Conservation (phyloP, 1,140 invertebrate genomes). For the Zaprionus kolodkinae region DNA sequence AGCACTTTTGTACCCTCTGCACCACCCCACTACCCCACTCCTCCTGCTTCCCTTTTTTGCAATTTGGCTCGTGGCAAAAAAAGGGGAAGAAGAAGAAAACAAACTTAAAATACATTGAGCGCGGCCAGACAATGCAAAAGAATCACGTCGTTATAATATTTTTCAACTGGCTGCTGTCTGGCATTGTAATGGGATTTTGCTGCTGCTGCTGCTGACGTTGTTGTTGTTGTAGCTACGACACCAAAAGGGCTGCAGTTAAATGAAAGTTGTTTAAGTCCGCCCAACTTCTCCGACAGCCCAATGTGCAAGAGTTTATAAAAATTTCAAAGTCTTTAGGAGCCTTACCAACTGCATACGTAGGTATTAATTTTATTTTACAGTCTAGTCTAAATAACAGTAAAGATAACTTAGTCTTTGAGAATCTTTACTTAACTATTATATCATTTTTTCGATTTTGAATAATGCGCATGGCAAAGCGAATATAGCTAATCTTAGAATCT, state of each 20-base stretch:
- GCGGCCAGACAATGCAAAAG: constrained; percentile 64
- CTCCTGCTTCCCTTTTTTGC: constrained; percentile 37
- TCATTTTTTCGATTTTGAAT: too few species aligned
- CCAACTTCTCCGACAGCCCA: constrained; percentile 5
- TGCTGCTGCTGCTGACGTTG: constrained; percentile 22
- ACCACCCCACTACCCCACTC: constrained; percentile 2
- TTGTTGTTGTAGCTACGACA: constrained; percentile 23
- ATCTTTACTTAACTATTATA: too few species aligned
- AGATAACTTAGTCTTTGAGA: too few species aligned
- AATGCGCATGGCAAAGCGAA: too few species aligned
- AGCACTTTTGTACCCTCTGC: constrained; percentile 14
- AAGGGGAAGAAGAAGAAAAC: neutral
- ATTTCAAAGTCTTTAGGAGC: neutral
- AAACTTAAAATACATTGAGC: constrained; percentile 42
- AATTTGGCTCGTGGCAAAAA: constrained; percentile 37
- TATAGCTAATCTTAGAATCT: too few species aligned
- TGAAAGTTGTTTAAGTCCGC: constrained; percentile 63
- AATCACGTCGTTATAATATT: constrained; percentile 74
- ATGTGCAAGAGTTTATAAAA: neutral
- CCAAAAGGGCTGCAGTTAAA: constrained; percentile 69
- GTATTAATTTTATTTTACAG: too few species aligned
- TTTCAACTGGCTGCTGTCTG: constrained; percentile 44
- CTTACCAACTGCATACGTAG: too few species aligned
- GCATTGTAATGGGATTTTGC: constrained; percentile 51
- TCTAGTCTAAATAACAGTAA: too few species aligned